Conservation (phyloP, 2,113 vertebrate genomes). For the Oryzias celebensis region DNA sequence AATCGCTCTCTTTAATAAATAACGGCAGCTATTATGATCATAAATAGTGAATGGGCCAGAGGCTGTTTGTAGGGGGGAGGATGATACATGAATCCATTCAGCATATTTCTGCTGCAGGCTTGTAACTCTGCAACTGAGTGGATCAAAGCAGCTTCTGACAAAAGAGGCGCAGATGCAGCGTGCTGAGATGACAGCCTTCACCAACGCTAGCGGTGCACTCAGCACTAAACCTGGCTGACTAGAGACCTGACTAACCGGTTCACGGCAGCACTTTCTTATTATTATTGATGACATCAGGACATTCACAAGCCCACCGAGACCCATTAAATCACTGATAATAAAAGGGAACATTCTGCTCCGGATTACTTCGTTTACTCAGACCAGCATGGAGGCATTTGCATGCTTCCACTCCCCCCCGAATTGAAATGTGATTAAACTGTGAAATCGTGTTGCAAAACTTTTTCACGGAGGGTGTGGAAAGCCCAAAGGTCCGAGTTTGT, state of each 20-base stretch:
- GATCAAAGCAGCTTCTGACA: constrained; percentile 69
- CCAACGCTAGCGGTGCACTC: constrained; percentile 55
- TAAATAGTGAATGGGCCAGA: constrained; percentile 57
- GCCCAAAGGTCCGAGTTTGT: constrained; percentile 39
- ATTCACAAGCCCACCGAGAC: constrained; percentile 33
- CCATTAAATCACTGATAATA: constrained; percentile 61
- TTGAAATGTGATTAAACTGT: constrained; percentile 47
- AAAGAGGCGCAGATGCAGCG: constrained; percentile 62
- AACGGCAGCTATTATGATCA: constrained; percentile 61
- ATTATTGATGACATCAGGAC: constrained; percentile 66
- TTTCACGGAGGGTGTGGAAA: constrained; percentile 29
- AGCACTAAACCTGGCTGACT: constrained; percentile 61
- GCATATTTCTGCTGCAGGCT: constrained; percentile 65
- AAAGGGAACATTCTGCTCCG: constrained; percentile 38
- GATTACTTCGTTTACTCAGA: constrained; percentile 45
- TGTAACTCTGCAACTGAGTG: constrained; percentile 48
- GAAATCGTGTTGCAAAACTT: constrained; percentile 36
- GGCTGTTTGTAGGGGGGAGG: constrained; percentile 53
- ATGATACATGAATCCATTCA: constrained; percentile 66
- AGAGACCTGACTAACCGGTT: constrained; percentile 61
- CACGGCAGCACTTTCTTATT: constrained; percentile 54
- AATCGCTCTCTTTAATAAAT: constrained; percentile 70
- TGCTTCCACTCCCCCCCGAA: constrained; percentile 44
- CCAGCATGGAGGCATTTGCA: constrained; percentile 35
- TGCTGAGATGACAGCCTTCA: constrained; percentile 65